Conservation (phyloP, 2,113 vertebrate species). For the Campylomormyrus numenius region DNA sequence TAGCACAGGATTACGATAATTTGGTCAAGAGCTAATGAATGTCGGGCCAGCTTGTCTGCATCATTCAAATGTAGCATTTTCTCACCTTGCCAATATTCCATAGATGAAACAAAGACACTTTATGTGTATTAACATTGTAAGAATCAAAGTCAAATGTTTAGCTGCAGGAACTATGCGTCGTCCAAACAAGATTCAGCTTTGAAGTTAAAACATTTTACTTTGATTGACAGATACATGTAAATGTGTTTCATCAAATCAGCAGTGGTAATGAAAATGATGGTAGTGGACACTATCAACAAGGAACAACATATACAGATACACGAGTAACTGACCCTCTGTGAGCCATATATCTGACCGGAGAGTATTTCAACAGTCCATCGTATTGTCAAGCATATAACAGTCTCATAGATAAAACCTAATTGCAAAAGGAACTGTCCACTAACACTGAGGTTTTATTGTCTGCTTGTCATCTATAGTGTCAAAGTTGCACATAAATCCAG, state of each 20-base stretch:
- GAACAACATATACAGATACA: neutral
- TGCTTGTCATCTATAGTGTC: neutral
- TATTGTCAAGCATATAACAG: neutral
- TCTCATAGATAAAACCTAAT: neutral
- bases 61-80: neutral
- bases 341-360: neutral
- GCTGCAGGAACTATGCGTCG: neutral
- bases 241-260: neutral
- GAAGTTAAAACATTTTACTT: neutral
- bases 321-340: neutral
- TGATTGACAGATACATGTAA: neutral
- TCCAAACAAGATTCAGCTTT: neutral
- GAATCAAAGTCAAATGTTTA: neutral
- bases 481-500: neutral
- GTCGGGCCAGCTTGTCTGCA: neutral
- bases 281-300: neutral
- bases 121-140: neutral
- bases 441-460: neutral
- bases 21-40: neutral
- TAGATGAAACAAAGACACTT: neutral
- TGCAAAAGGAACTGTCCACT: neutral
- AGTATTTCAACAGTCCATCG: neutral
- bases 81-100: neutral
- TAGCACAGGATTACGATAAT: neutral
- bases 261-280: neutral